These are phyloP conservation scores for Mustelus asterias DNA, from an alignment of 2,113 vertebrate genomes.

Conservation along the genomic window DNA sequence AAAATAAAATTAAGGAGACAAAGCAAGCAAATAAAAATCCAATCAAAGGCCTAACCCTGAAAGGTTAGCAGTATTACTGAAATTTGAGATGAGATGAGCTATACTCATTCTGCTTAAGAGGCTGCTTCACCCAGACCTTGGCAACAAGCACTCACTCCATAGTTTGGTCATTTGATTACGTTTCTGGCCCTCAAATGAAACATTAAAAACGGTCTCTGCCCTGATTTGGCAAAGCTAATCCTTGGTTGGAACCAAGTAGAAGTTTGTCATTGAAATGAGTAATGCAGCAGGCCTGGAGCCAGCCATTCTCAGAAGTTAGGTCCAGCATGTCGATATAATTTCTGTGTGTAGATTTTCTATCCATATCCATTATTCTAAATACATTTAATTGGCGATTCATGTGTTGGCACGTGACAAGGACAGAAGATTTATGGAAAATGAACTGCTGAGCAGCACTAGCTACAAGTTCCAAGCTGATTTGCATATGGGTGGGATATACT, in stretches of 20 bases:
- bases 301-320: not conserved
- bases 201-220: not conserved
- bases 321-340: not conserved
- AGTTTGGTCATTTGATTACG: not conserved
- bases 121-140: not conserved
- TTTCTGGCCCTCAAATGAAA: not conserved
- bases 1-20: no score
- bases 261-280: not conserved
- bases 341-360: not conserved
- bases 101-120: not conserved
- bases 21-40: no score
- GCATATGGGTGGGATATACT: not conserved
- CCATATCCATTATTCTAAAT: not conserved
- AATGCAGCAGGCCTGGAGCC: not conserved
- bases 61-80: not conserved
- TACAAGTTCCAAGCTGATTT: not conserved
- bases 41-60: not conserved
- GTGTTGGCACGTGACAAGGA: not conserved
- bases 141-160: not conserved
- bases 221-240: not conserved
- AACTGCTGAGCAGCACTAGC: not conserved
- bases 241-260: not conserved
- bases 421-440: not conserved
- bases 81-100: not conserved
- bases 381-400: not conserved